Evolutionary conservation across 2,797 vertebrate species (phyloP).

Genomic region (Molossus molossus): DNA sequence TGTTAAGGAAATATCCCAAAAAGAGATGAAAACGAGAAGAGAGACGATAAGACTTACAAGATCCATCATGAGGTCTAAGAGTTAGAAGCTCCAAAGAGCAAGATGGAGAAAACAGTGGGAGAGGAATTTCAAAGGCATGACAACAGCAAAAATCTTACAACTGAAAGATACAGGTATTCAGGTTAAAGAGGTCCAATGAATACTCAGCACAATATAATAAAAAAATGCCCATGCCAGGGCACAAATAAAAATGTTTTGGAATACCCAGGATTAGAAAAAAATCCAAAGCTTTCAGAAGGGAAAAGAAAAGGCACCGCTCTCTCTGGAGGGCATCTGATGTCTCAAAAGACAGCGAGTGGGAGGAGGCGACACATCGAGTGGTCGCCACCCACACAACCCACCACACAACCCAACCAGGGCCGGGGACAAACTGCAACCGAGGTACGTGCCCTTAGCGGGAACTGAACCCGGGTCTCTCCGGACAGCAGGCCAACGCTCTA

Average conservation of each 20-base stretch:
- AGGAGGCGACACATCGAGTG: not conserved
- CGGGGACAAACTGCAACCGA: too few species aligned
- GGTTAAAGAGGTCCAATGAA: not conserved
- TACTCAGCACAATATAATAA: not conserved
- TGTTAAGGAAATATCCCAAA: not conserved
- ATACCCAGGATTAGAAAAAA: not conserved
- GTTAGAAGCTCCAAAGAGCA: not conserved
- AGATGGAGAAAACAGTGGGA: not conserved
- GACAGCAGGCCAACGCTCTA: too few species aligned
- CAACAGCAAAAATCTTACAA: not conserved
- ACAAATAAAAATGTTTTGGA: constrained; percentile 10
- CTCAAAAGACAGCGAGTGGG: not conserved
- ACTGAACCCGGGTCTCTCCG: too few species aligned
- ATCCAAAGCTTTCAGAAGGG: not conserved
- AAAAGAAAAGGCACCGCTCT: not conserved
- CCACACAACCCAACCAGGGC: too few species aligned
- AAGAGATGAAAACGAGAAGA: not conserved
- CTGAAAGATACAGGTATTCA: not conserved
- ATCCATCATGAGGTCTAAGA: not conserved
- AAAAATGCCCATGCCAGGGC: not conserved
- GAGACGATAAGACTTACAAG: not conserved
- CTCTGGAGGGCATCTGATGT: not conserved
- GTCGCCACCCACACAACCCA: too few species aligned
- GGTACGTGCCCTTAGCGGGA: too few species aligned
- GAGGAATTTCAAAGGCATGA: not conserved